phyloP scores from a whole-genome alignment of 2,888 invertebrate species.

The Coronaproctus castanopsis region DNA sequence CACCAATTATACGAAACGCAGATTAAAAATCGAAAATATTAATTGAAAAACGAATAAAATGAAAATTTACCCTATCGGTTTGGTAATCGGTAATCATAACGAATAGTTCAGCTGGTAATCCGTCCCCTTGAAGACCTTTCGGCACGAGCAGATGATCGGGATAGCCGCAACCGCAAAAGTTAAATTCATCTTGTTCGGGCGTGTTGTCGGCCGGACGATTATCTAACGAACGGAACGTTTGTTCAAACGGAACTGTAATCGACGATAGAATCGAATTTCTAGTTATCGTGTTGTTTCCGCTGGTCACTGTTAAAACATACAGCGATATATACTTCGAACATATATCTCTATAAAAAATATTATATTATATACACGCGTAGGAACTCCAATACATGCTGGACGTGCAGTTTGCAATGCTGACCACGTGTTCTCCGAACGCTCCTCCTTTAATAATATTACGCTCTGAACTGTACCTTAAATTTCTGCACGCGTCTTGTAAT shows the following conservation, averaged over 20 bases:
- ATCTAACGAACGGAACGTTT: slow-evolving; percentile 55
- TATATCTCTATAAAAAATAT: too few relatives aligned
- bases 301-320: slow-evolving; percentile 33
- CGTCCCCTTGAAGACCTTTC: slow-evolving; percentile 24
- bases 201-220: slow-evolving; percentile 24
- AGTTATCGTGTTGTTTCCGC: slow-evolving; percentile 43
- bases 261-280: slow-evolving; percentile 49
- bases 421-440: too few relatives aligned
- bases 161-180: slow-evolving; percentile 58
- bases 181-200: slow-evolving; percentile 35
- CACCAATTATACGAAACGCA: too few relatives aligned
- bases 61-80: slow-evolving; percentile 22
- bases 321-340: neutral
- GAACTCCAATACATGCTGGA: too few relatives aligned
- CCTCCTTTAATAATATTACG: too few relatives aligned
- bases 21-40: neutral
- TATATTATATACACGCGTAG: too few relatives aligned
- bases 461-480: too few relatives aligned
- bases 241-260: slow-evolving; percentile 65
- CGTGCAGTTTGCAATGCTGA: too few relatives aligned
- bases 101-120: slow-evolving; percentile 25
- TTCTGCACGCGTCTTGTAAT: too few relatives aligned
- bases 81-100: slow-evolving; percentile 25
- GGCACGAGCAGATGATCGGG: slow-evolving; percentile 28
- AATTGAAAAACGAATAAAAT: slow-evolving; percentile 2